Conservation (phyloP, 2,888 invertebrate species). For the Xestobium rufovillosum region DNA sequence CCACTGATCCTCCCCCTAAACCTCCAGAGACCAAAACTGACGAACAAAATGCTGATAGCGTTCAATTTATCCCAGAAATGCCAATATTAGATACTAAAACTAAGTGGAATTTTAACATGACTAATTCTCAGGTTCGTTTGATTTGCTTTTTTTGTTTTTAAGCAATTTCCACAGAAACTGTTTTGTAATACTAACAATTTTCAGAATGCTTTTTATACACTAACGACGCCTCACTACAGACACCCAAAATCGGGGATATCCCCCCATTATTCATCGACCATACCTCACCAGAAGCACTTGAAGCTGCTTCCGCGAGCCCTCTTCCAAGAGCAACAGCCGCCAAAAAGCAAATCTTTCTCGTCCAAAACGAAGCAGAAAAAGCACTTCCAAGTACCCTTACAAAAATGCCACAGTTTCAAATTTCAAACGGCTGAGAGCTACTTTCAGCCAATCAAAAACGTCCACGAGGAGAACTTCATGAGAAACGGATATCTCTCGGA, state of each 20-base stretch:
- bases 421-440: conserved; percentile 49
- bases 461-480: conserved; percentile 45
- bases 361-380: conserved; percentile 47
- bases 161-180: too few species aligned
- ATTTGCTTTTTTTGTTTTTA: conserved; percentile 9
- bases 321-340: conserved; percentile 38
- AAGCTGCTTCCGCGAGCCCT: conserved; percentile 44
- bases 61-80: conserved; percentile 35
- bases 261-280: conserved; percentile 45
- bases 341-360: conserved; percentile 42
- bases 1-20: conserved; percentile 15
- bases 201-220: conserved; percentile 45
- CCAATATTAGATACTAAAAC: conserved; percentile 36
- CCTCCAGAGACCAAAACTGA: conserved; percentile 7
- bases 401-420: conserved; percentile 57
- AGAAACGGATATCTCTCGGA: conserved; percentile 41
- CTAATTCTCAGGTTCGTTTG: conserved; percentile 30
- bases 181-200: too few species aligned
- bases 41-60: conserved; percentile 14
- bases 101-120: conserved; percentile 29
- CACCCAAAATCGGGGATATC: conserved; percentile 49
- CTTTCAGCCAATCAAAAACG: conserved; percentile 58
- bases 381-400: conserved; percentile 56
- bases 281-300: conserved; percentile 48
- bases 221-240: conserved; percentile 50